phyloP scores from a whole-genome alignment of 1,140 invertebrate genomes.

The Lepidotrigona ventralis region DNA sequence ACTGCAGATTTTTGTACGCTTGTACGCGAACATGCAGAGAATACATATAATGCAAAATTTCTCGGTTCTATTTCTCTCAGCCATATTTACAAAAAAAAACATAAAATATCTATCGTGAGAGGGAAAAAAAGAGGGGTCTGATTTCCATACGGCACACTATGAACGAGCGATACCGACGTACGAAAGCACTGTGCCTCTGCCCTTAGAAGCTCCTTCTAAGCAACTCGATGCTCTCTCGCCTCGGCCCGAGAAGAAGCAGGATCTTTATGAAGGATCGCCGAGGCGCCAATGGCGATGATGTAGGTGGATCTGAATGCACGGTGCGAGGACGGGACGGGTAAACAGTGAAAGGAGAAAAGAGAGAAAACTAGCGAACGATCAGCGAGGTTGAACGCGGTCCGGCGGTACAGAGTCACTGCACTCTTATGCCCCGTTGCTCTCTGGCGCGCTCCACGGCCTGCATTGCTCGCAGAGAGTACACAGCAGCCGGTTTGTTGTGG shows the following conservation, averaged over 20 bases:
- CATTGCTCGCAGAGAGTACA: constrained; percentile 2
- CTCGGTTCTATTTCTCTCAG: neutral
- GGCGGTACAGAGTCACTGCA: constrained; percentile 47
- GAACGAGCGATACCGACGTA: constrained; percentile 35
- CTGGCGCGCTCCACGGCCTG: neutral
- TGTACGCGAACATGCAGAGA: no score
- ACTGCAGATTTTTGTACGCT: no score
- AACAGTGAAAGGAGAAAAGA: constrained; percentile 45
- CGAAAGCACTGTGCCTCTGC: constrained; percentile 34
- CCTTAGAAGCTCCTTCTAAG: constrained; percentile 34
- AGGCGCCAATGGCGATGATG: constrained; percentile 59
- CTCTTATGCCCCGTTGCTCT: constrained; percentile 48
- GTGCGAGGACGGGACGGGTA: constrained; percentile 33
- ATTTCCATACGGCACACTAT: constrained; percentile 14
- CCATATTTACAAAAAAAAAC: neutral
- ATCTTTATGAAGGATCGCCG: constrained; percentile 46
- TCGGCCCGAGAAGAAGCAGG: constrained; percentile 24
- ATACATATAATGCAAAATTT: neutral
- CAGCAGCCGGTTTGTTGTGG: constrained; percentile 43
- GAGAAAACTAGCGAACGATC: constrained; percentile 45
- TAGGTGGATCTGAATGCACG: constrained; percentile 54
- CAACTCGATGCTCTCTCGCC: constrained; percentile 43
- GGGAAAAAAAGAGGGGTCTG: constrained; percentile 18
- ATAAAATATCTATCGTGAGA: neutral
- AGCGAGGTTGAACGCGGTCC: constrained; percentile 34